These are phyloP conservation scores for Eupeodes latifasciatus DNA, from an alignment of 2,888 invertebrate genomes.

Conservation along the genomic window DNA sequence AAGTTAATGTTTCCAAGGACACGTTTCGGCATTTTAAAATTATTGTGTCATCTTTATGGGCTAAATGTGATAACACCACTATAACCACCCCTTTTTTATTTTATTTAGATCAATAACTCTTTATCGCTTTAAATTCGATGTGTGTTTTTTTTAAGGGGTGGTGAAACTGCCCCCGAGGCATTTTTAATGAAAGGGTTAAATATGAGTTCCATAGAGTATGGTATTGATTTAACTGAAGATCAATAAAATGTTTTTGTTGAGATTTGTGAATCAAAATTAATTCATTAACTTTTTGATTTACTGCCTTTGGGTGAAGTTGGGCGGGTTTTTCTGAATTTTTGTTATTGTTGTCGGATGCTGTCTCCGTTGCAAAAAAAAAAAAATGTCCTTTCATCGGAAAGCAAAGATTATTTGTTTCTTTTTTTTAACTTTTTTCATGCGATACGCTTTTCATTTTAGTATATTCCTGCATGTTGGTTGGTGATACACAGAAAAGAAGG, in stretches of 20 bases:
- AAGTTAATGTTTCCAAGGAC: constrained; percentile 47
- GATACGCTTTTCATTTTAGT: not conserved
- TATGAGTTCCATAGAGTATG: not conserved
- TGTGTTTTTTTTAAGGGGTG: constrained; percentile 11
- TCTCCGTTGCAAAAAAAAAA: constrained; percentile 16
- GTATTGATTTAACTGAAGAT: constrained; percentile 59
- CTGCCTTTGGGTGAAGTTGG: constrained; percentile 40
- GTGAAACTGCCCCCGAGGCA: constrained; percentile 41
- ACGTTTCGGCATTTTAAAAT: constrained; percentile 26
- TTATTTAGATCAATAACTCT: constrained; percentile 10
- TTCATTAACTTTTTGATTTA: constrained; percentile 73
- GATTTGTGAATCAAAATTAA: constrained; percentile 54
- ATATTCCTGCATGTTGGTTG: constrained; percentile 26
- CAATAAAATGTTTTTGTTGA: constrained; percentile 49
- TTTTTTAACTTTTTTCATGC: not conserved
- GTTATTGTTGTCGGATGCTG: not conserved
- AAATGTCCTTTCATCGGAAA: constrained; percentile 37
- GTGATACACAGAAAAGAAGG: not conserved
- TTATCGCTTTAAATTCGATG: constrained; percentile 33
- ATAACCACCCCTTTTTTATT: constrained; percentile 59
- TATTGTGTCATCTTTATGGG: constrained; percentile 45
- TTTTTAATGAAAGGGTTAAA: constrained; percentile 57
- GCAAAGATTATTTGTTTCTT: not conserved
- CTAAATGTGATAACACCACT: constrained; percentile 60
- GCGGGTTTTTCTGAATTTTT: constrained; percentile 5